Conservation (phyloP, 2,888 invertebrate genomes). For the Andrena trimmerana region DNA sequence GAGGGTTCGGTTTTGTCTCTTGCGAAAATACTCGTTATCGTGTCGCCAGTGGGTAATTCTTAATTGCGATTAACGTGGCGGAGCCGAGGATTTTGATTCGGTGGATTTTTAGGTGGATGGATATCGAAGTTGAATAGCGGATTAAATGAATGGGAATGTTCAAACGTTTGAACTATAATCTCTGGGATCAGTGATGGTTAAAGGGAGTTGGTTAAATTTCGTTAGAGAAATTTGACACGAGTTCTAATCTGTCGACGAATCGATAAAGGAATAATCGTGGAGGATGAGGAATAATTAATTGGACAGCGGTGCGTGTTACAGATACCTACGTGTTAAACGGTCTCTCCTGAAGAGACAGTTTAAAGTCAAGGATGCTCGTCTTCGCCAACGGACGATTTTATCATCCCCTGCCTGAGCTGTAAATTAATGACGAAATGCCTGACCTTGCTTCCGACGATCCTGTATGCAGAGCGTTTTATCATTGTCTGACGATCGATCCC, state of each 20-base stretch:
- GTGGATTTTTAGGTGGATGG: too few species aligned
- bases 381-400: conserved; percentile 63
- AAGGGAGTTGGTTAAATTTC: not conserved
- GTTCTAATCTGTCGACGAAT: not conserved
- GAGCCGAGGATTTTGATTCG: too few species aligned
- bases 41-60: too few species aligned
- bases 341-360: conserved; percentile 29
- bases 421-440: conserved; percentile 54
- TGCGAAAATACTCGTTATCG: not conserved
- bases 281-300: conserved; percentile 46
- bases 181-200: not conserved
- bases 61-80: too few species aligned
- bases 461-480: conserved; percentile 60
- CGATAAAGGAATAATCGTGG: conserved; percentile 30
- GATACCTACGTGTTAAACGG: conserved; percentile 52
- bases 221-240: not conserved
- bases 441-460: conserved; percentile 59
- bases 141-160: too few species aligned
- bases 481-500: conserved; percentile 58
- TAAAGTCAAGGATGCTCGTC: conserved; percentile 65
- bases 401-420: conserved; percentile 58
- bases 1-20: not conserved
- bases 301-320: conserved; percentile 22
- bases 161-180: not conserved
- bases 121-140: too few species aligned